Evolutionary conservation across 2,888 invertebrate species (phyloP).

Genomic region (Coleophora deauratella): DNA sequence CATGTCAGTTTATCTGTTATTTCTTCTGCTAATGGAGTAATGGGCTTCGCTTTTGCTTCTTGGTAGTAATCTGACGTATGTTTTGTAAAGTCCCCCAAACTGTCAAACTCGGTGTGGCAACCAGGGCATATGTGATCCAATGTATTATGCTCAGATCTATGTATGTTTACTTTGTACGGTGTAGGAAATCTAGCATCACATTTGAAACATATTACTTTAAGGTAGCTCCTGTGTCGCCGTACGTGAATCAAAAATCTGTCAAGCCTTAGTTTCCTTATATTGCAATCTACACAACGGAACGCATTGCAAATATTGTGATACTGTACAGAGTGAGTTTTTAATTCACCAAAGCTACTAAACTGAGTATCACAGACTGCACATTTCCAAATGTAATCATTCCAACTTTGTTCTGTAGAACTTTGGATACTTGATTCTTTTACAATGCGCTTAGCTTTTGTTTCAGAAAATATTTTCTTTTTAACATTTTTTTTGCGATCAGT

Average conservation of each 20-base stretch:
- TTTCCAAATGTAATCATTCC: conserved; percentile 47
- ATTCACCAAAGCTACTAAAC: conserved; percentile 37
- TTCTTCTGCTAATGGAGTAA: conserved; percentile 17
- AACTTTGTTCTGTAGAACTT: conserved; percentile 13
- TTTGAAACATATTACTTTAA: conserved; percentile 61
- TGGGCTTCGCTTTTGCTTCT: conserved; percentile 24
- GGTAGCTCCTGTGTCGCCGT: conserved; percentile 71
- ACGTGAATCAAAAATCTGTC: conserved; percentile 68
- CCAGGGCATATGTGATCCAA: conserved; percentile 36
- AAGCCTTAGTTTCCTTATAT: conserved; percentile 34
- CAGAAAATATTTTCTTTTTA: background rate
- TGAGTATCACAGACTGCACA: conserved; percentile 46
- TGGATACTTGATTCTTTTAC: background rate
- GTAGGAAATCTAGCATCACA: conserved; percentile 35
- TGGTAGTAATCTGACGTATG: conserved; percentile 34
- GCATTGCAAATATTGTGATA: conserved; percentile 75
- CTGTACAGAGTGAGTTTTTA: conserved; percentile 73
- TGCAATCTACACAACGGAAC: conserved; percentile 78
- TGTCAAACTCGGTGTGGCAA: conserved; percentile 37
- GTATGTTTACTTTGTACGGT: conserved; percentile 21
- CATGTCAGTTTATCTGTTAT: conserved; percentile 34
- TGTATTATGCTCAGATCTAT: conserved; percentile 26
- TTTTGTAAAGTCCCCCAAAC: conserved; percentile 26
- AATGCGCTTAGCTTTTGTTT: background rate
- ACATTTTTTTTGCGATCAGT: background rate